Conservation (phyloP, 1,140 invertebrate species). For the Bombus picipes region DNA sequence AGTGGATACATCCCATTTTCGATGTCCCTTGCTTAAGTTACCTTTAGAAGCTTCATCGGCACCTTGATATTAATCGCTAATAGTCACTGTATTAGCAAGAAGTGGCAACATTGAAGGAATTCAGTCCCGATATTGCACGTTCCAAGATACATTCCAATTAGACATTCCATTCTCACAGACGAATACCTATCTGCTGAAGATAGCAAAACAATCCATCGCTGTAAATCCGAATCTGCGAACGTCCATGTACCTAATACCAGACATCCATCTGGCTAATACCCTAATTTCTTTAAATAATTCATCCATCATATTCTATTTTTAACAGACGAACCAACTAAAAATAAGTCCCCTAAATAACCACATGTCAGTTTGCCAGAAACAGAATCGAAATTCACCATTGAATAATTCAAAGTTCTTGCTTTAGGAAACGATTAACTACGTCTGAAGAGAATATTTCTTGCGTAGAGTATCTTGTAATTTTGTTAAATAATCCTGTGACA, state of each 20-base stretch:
- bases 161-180: conserved; percentile 22
- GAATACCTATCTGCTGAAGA: not conserved
- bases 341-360: conserved; percentile 5
- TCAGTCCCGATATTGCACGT: conserved; percentile 18
- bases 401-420: too few species aligned
- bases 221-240: not conserved
- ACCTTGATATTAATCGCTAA: not conserved
- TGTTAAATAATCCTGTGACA: not conserved
- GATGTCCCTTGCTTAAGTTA: too few species aligned
- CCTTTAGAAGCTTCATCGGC: not conserved
- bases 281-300: conserved; percentile 26
- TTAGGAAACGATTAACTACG: not conserved
- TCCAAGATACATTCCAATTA: conserved; percentile 24
- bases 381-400: not conserved
- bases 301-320: conserved; percentile 30
- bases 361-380: not conserved
- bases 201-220: not conserved
- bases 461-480: not conserved
- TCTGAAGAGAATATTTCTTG: not conserved
- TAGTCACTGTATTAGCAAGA: not conserved
- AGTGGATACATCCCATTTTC: not conserved
- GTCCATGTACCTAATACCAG: not conserved
- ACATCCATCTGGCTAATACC: not conserved
- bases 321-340: not conserved
- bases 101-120: conserved; percentile 9